Evolutionary conservation across 2,888 invertebrate genomes (phyloP), one percentile per base, ranked within the genome.

Genomic region (Apantesis nais): DNA sequence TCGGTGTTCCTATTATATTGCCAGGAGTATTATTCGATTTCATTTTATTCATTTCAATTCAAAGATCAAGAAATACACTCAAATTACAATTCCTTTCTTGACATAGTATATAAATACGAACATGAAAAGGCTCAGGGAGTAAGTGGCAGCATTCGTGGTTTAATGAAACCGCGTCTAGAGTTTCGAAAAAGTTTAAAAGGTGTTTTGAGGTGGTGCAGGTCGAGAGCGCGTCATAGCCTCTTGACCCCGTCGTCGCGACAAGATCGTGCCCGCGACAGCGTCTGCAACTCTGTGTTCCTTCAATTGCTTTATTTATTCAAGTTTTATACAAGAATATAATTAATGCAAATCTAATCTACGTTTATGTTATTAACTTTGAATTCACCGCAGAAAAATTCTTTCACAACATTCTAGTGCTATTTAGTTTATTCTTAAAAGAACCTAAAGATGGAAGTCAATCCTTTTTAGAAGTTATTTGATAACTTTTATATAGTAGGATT

Each of bases 171-270:
- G 83, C 84, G 88, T 89, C 88, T 86, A 85, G 80, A 85, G 85
- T 90, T 91, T 92, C 84, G 87, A 86, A 91, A 92, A 92, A 88
- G 87, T 90, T 91, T 91, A 90, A 91, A 93, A 91, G 88, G 85
- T 86, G 86, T 85, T 87, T 86, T 86, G 86, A 89, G 89, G 87
- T 88, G 87, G 87, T 81, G 74, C 85, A 85, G 90, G 93, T 93
- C 91, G 91, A 94, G 93, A 79, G 88, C 84, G 78, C 90, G 89
- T 90, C 90, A 89, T 87, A 89, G 87, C 88, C 91, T 81, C 93
- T 94, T 94, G 93, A 94, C 94, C 93, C n/a, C n/a, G n/a, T 77
- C 86, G 55, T 66, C 82, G 71, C 78, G 58, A 62, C 61, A 62
- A 65, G 60, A n/a, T 41, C 71, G 73, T 66, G 74, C 72, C 74